Base-by-base conservation (phyloP, 92 coral and sea anemone species). In the Porites divaricata region DNA sequence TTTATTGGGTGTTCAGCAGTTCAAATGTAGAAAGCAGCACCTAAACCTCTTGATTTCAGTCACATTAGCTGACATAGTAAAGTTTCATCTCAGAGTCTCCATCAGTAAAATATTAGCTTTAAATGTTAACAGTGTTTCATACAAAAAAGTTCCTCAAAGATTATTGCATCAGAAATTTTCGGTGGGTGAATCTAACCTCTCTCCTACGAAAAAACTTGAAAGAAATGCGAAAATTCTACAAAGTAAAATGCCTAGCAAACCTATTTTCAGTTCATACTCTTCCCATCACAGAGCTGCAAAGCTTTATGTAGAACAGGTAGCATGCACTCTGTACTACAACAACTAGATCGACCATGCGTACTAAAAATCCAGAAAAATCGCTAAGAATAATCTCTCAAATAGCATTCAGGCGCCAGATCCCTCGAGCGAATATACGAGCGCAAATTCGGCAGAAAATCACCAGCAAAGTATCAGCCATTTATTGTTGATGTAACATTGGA, bases 351-450 rank as follows among this genome's bases (percentile, higher is more conserved):
- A 92, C 89, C 98, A 94, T 94, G 98, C 98, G 98, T 94, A 94
- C 81, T 94, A 94, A 94, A 94, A 94, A 92, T 94, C n/a, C 75
- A 14, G 90, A 92, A 94, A 94, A 94, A 94, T 94, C 79, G 90
- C 23, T 70, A 65, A 63, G 90, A 89, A 94, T 92, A 94, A 89
- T 92, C 73, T 61, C 56, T 66, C 70, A 85, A 91, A 91, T 94
- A 92, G 68, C 78, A 76, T 77, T 67, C 90, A 80, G 88, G 76
- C 79, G 87, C 84, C 91, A 84, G 79, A 28, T 64, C 81, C 79
- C 91, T 61, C 76, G 81, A 75, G 81, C 72, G 23, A 66, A 65
- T 50, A 84, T 74, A 49, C 45, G 23, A 67, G 68, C 69, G 19
- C 53, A 84, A 63, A 66, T 76, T 84, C 53, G 16, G 58, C 68